phyloP scores from a whole-genome alignment of 1,140 invertebrate species.

The Bombus fervidus region DNA sequence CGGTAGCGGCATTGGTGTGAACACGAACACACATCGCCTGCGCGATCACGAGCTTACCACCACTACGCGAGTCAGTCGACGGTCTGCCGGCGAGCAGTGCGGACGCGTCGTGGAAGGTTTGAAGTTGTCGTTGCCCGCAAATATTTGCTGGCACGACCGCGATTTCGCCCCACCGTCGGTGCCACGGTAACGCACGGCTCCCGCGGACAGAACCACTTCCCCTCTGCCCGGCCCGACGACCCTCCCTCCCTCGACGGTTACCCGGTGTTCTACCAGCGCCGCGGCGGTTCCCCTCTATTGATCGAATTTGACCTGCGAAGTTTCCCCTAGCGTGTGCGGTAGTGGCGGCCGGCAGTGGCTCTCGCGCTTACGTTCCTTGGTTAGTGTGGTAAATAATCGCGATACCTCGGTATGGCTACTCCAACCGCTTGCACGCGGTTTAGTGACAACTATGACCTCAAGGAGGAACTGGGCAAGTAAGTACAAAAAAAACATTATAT shows the following conservation, averaged over 20 bases:
- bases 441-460: slow-evolving; percentile 99
- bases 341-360: slow-evolving; percentile 65
- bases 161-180: slow-evolving; percentile 46
- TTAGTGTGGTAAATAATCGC: slow-evolving; percentile 64
- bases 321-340: slow-evolving; percentile 74
- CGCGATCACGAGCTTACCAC: slow-evolving; percentile 27
- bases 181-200: slow-evolving; percentile 25
- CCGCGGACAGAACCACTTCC: slow-evolving; percentile 35
- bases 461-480: slow-evolving; percentile 99
- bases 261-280: slow-evolving; percentile 67
- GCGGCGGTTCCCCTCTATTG: slow-evolving; percentile 77
- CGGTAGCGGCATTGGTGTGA: background rate
- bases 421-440: slow-evolving; percentile 93
- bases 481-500: slow-evolving; percentile 80
- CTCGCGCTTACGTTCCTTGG: slow-evolving; percentile 60
- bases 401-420: slow-evolving; percentile 84
- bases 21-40: background rate
- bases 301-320: slow-evolving; percentile 80
- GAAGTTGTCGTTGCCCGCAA: slow-evolving; percentile 36
- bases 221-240: slow-evolving; percentile 45
- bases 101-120: slow-evolving; percentile 61
- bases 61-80: slow-evolving; percentile 82
- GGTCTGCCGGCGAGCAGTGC: slow-evolving; percentile 79
- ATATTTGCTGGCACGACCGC: slow-evolving; percentile 45
- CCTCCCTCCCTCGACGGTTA: slow-evolving; percentile 43